These are phyloP conservation scores for Notospermus geniculatus DNA, from an alignment of 1,140 invertebrate species.

Conservation along the genomic window DNA sequence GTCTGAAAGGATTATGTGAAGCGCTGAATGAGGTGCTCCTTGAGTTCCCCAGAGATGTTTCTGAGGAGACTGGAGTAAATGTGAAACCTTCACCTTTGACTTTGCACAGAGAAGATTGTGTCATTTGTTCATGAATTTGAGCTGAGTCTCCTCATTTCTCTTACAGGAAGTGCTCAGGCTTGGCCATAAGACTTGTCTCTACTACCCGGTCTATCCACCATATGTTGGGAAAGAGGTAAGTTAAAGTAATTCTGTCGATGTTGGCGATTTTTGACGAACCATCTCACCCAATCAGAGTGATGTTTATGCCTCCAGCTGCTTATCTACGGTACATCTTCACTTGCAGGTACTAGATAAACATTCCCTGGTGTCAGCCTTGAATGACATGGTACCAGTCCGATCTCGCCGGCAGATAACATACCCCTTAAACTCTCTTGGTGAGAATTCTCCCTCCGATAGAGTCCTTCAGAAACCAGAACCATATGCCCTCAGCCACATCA, in stretches of 20 bases:
- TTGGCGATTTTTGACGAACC: too few relatives aligned
- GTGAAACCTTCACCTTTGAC: too few relatives aligned
- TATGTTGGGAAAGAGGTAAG: conserved; percentile 43
- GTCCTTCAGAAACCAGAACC: conserved; percentile 41
- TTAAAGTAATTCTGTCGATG: neutral
- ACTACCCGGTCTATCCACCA: conserved; percentile 52
- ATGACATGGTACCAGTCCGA: conserved; percentile 53
- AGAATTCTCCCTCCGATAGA: conserved; percentile 53
- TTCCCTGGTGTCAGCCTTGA: conserved; percentile 45
- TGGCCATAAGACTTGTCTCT: conserved; percentile 52
- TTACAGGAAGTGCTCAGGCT: conserved; percentile 49
- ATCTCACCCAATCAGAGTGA: too few relatives aligned
- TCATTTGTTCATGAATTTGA: neutral
- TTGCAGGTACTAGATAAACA: conserved; percentile 45
- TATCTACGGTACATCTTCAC: too few relatives aligned
- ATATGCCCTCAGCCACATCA: conserved; percentile 54
- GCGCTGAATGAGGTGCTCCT: too few relatives aligned
- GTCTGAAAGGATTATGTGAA: too few relatives aligned
- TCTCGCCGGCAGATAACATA: conserved; percentile 52
- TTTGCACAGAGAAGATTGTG: too few relatives aligned
- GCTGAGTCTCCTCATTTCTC: conserved; percentile 2
- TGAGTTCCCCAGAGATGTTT: too few relatives aligned
- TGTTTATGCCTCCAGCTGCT: too few relatives aligned
- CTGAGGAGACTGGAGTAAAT: too few relatives aligned
- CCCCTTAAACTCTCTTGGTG: conserved; percentile 42